Evolutionary conservation across 2,113 vertebrate genomes (phyloP).

Genomic region (Sinocyclocheilus anophthalmus): DNA sequence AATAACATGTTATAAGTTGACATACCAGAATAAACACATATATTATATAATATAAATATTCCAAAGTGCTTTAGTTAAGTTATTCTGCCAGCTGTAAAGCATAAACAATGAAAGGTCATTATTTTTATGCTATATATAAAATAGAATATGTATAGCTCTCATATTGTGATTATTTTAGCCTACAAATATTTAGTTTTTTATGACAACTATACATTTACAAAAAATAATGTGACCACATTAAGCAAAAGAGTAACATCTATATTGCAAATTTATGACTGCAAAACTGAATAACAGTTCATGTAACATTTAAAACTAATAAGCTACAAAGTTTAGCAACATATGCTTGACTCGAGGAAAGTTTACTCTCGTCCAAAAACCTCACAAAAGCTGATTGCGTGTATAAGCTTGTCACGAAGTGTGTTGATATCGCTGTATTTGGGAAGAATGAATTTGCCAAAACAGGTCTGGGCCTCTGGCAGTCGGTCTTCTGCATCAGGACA

Average conservation of each 20-base stretch:
- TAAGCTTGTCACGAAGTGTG: conserved; percentile 60
- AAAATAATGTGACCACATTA: no score
- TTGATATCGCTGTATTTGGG: conserved; percentile 69
- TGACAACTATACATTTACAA: background rate
- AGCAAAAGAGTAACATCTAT: no score
- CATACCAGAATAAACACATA: background rate
- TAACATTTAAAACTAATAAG: background rate
- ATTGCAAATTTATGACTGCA: no score
- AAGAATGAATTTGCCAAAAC: conserved; percentile 41
- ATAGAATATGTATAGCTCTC: background rate
- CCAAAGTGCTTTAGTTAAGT: background rate
- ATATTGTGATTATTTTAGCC: background rate
- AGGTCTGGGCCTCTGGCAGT: conserved; percentile 47
- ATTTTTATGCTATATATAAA: background rate
- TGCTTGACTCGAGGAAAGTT: background rate
- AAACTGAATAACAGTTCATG: no score
- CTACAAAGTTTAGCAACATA: background rate
- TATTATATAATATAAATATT: background rate
- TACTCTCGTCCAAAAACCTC: conserved; percentile 51
- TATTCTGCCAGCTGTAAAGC: background rate
- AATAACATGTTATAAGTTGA: background rate
- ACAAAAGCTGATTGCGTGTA: conserved; percentile 56
- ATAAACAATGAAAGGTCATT: background rate
- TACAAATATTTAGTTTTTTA: background rate
- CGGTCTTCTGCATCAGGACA: conserved; percentile 51